Evolutionary conservation across 1,140 invertebrate species (phyloP), one percentile per base, ranked within the genome.

Genomic region (Venustaconcha ellipsiformis): DNA sequence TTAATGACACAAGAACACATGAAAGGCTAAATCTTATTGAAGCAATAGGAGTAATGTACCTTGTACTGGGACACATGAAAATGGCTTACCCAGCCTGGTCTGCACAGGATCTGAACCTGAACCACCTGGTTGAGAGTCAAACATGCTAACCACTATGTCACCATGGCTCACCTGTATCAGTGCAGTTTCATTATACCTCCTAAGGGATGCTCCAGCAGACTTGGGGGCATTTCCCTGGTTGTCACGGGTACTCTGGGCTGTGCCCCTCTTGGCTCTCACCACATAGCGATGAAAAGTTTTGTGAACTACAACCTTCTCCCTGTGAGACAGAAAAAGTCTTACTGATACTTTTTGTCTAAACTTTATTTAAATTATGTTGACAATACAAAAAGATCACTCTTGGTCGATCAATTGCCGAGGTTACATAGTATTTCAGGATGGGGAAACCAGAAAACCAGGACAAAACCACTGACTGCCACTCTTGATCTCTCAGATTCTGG

Each of bases 231-330:
- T 91, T 37, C 94, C 92, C 82, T 93, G 93, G 63, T 88, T 90
- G 87, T 96, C 95, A 66, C 93, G 91, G 6, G 92, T 91, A 57
- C 91, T 92, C 89, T 97, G 96, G 1, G 93, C 92, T 67, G 94
- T 94, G 1, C 96, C 96, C 87, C 96, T 94, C 64, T 95, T 95
- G 0, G 95, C 93, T 67, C 95, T 88, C 1, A 96, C 94, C 11
- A 95, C 95, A 86, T 97, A 97, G 64, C 93, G 94, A 89, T 97
- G 96, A 83, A 95, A 94, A 1, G 96, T 96, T 89, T 97, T 97
- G 86, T 97, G 96, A 4, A 92, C 87, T n/a, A 94, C 82, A 4
- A 92, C 87, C 79, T 92, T 89, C 12, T 88, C 88, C 65, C 92
- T 93, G 75, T 59, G 84, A 48, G 4, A 48, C 37, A 48, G 37